Base-by-base conservation (phyloP, 1,140 invertebrate species). In the Platorchestia sp. region DNA sequence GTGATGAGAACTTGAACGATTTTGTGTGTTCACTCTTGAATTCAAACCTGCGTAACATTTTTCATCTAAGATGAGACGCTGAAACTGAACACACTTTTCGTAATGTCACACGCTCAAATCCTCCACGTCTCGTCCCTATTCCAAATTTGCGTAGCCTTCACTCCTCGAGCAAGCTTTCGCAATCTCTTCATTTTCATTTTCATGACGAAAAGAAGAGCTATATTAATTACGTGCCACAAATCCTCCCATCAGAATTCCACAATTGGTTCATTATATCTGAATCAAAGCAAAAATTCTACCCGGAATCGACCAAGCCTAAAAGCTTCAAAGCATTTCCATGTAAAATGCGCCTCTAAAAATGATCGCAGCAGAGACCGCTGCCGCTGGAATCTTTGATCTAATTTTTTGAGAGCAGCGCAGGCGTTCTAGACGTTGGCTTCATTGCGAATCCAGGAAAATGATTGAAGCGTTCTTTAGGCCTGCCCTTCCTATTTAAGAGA, bases 281-380 rank as follows among this genome's bases (percentile, higher is more conserved):
- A 75, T 75, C 59, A 75, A 75, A 75, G 59, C 59, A 75, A 75
- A 22, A 75, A 75, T 75, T 75, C 27, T 75, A 75, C 59, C 27
- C 27, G 3, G 27, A 22, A 75, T 75, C 59, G 59, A 36, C 27
- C 14, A 75, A 75, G 59, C 59, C 59, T 75, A 75, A 75, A 75
- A 75, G 59, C 59, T 75, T 75, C 59, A 75, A 75, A 75, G 59
- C 59, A 75, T 75, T 75, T 75, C 59, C 59, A 75, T 75, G 59
- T 75, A 75, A 36, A 75, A 75, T 75, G 27, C 27, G 10, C 59
- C 59, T 3, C 59, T 75, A 75, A 75, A 75, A 75, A 75, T 75
- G 59, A 75, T 75, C 27, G 59, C 59, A 75, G 59, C 59, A 75
- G 36, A 10, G 14, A 75, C 59, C 59, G 59, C 59, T 75, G 59